Conservation (phyloP, 2,113 vertebrate genomes). For the Himantopus leucocephalus region DNA sequence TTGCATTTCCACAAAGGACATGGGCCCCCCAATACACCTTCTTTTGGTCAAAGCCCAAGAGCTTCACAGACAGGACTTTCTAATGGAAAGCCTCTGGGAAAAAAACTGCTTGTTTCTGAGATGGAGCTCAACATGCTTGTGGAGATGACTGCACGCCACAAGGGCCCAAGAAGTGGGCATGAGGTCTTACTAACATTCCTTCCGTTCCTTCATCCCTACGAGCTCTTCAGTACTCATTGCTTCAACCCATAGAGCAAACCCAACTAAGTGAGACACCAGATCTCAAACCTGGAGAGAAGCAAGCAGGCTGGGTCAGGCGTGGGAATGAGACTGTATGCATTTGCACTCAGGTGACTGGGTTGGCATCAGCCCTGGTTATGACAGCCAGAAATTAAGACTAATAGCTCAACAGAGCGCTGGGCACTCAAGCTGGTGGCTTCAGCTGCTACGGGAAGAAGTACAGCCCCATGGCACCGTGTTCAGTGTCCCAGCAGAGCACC, state of each 20-base stretch:
- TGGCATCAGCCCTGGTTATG: not conserved
- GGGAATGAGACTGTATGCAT: not conserved
- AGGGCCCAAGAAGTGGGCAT: not conserved
- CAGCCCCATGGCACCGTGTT: not conserved
- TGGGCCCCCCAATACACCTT: too few species aligned
- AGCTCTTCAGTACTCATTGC: not conserved
- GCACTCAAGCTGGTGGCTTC: not conserved
- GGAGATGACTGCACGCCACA: not conserved
- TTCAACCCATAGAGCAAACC: not conserved
- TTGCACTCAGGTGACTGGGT: not conserved
- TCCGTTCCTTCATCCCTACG: not conserved
- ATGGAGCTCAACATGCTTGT: accelerated
- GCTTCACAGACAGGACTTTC: not conserved
- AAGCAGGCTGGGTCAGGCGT: not conserved
- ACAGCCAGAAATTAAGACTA: not conserved
- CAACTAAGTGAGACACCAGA: not conserved
- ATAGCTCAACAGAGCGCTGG: not conserved
- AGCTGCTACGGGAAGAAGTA: not conserved
- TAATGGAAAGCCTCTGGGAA: not conserved
- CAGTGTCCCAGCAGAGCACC: not conserved
- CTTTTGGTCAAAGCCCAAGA: not conserved
- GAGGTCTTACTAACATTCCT: not conserved
- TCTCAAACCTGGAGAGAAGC: not conserved
- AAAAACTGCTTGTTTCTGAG: not conserved
- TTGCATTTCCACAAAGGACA: not conserved